Evolutionary conservation across 2,797 vertebrate species (phyloP), one percentile per base, ranked within the genome.

Genomic region (Labroides dimidiatus): DNA sequence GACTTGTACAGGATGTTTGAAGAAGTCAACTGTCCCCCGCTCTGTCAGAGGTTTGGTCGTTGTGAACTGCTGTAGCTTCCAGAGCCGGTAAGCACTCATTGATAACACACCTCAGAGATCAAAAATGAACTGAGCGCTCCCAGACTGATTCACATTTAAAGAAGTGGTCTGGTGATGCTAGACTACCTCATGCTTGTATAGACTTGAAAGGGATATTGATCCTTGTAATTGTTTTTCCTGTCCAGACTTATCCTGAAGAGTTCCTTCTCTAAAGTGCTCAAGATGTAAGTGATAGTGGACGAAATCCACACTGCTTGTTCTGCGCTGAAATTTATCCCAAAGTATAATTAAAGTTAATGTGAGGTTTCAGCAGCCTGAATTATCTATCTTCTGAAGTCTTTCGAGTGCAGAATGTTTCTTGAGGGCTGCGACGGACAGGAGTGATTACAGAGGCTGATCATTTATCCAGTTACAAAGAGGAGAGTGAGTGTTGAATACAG

Each of bases 331-430:
- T 51, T 17, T n/a, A 51, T 51, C 27, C 49, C 27, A 51, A 17
- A 51, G 15, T n/a, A 15, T 51, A 17, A 27, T 27, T 51, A 30
- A 17, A 50, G 15, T 9, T 24, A 10, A 36, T 36, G 51, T 33
- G 47, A 52, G 55, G 15, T 39, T 20, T 68, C 54, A n/a, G 15
- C 37, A n/a, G 41, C 42, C 45, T 50, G 21, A 33, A 41, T 69
- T 48, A 41, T 49, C 48, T 20, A 48, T 61, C 33, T 24, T 63
- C 13, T 37, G 41, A 7, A 2, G 13, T 10, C 36, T 21, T 68
- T 53, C 15, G 23, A 49, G 47, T 15, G 21, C 12, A 24, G 23
- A 24, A 49, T 49, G 47, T 15, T 49, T 24, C 21, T 49, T 49
- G 47, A 23, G 47, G 20, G 47, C 20, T 12, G 21, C 6, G 5